Evolutionary conservation across 2,888 invertebrate species (phyloP).

Genomic region (Agonopterix arenella): DNA sequence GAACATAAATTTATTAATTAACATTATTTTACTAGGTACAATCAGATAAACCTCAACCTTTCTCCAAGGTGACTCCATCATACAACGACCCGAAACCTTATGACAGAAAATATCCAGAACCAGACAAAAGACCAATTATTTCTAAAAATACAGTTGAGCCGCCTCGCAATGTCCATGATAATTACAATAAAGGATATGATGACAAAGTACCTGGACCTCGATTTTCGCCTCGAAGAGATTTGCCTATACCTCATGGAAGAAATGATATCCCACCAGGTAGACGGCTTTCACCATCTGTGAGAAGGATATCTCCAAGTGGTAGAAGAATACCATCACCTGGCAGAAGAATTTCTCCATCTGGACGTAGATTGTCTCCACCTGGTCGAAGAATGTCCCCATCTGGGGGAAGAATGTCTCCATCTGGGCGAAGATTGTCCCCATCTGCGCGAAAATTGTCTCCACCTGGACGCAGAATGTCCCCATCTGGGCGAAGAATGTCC

Average conservation of each 20-base stretch:
- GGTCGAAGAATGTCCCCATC: conserved; percentile 10
- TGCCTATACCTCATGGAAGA: conserved; percentile 3
- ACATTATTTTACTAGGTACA: too few relatives aligned
- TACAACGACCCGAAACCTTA: conserved; percentile 12
- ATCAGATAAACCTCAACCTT: not conserved
- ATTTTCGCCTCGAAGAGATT: conserved; percentile 5
- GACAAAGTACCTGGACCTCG: conserved; percentile 5
- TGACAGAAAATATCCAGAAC: conserved; percentile 20
- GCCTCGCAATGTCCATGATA: not conserved
- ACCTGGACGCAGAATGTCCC: conserved; percentile 1
- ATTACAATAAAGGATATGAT: conserved; percentile 12
- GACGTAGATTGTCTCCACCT: conserved; percentile 5
- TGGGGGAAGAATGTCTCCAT: conserved; percentile 3
- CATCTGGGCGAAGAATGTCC: conserved; percentile 8
- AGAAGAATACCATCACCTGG: conserved; percentile 4
- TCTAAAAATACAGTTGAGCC: not conserved
- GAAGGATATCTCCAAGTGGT: conserved; percentile 10
- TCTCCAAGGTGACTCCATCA: conserved; percentile 6
- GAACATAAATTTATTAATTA: too few relatives aligned
- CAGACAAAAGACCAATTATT: conserved; percentile 16
- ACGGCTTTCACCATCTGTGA: conserved; percentile 4
- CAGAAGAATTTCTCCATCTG: conserved; percentile 3
- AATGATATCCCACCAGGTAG: conserved; percentile 2
- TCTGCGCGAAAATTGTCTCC: conserved; percentile 4
- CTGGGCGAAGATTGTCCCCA: conserved; percentile 2